These are phyloP conservation scores for Dipodomys merriami DNA, from an alignment of 2,113 vertebrate genomes.

Conservation along the genomic window DNA sequence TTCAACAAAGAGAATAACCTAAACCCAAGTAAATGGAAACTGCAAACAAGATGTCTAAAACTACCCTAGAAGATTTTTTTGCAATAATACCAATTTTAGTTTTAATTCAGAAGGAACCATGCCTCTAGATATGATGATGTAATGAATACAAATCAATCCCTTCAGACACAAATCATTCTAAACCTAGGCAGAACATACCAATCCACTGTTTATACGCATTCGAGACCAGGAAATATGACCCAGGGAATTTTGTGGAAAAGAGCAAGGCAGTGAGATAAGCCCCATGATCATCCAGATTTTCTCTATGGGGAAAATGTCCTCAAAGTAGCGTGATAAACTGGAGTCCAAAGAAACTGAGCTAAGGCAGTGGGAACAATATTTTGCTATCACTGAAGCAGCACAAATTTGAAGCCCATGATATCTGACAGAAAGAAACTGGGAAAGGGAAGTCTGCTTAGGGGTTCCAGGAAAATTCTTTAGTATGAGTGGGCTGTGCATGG, in stretches of 20 bases:
- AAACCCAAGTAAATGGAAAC: not conserved
- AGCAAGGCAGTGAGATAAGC: not conserved
- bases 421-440: not conserved
- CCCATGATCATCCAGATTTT: not conserved
- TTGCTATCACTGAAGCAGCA: not conserved
- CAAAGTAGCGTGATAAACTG: not conserved
- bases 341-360: not conserved
- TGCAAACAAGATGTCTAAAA: not conserved
- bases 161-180: not conserved
- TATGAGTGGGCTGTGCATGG: not conserved
- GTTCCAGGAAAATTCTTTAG: not conserved
- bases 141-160: not conserved
- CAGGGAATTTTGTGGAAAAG: not conserved
- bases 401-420: not conserved
- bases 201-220: not conserved
- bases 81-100: not conserved
- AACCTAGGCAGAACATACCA: not conserved
- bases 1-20: not conserved
- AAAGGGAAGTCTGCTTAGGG: not conserved
- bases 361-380: not conserved
- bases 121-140: not conserved
- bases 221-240: not conserved
- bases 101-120: not conserved
- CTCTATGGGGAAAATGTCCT: not conserved
- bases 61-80: not conserved